Evolutionary conservation across 2,797 vertebrate species (phyloP), one percentile per base, ranked within the genome.

Genomic region (Halcyon leucocephala): DNA sequence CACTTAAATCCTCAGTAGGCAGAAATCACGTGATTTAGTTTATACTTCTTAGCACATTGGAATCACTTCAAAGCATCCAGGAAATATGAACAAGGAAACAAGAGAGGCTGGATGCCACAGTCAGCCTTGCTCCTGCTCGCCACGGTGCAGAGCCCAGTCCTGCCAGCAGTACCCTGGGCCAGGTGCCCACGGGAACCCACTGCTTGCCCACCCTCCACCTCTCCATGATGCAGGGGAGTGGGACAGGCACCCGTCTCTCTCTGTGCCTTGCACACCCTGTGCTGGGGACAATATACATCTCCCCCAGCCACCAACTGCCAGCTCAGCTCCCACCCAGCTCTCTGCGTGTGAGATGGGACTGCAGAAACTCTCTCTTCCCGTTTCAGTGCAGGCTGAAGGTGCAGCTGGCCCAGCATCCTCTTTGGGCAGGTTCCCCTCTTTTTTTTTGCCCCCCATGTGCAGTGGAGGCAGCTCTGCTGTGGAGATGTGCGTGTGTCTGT

Each of bases 201-300:
- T 10, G 14, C 67, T 57, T 7, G 15, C 66, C 69, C 8, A 0
- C 29, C 13, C 57, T 12, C 9, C 49, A 28, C 26, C 26, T 51
- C 26, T 28, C 26, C 41, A 1, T 5, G 60, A 61, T 16, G 41
- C 48, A 41, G 67, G 10, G 49, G 20, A 21, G 49, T 2, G 7
- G n/a, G 44, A 71, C 8, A 6, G 1, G 54, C 29, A 9, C 46
- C 35, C 3, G 7, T 13, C 3, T 0, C 25, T 15, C 14, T 9
- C 33, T 12, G 31, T 13, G 42, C 42, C 33, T 58, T 24, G 64
- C 37, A 15, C 5, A 0, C 33, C 39, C 12, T 3, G 28, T 3
- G 6, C 0, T 25, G 74, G 37, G 57, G 52, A 12, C 1, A 0
- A 29, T 0, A 2, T 1, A 25, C n/a, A 6, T 35, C 37, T 57